Evolutionary conservation across 2,113 vertebrate species (phyloP).

Genomic region (Pseudopodoces humilis): DNA sequence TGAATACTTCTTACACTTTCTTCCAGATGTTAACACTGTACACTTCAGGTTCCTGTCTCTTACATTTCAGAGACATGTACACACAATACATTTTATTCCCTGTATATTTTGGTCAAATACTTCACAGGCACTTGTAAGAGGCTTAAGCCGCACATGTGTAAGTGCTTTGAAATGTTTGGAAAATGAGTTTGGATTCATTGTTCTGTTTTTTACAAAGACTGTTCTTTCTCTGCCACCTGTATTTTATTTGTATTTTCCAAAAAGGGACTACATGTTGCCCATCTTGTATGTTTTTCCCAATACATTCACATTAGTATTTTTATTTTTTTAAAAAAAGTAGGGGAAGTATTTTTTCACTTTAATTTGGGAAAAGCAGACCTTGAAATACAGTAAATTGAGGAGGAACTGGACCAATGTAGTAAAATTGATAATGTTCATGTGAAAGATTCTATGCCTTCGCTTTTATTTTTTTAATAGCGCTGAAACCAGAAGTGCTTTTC

Average conservation of each 20-base stretch:
- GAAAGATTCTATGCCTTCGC: not conserved
- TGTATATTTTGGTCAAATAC: not conserved
- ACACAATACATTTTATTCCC: not conserved
- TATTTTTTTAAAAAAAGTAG: not conserved
- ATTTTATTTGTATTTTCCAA: not conserved
- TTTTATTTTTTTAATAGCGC: not conserved
- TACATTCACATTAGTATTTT: accelerated
- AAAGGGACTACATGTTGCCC: not conserved
- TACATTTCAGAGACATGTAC: not conserved
- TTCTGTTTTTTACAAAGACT: not conserved
- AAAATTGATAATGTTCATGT: not conserved
- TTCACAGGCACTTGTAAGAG: not conserved
- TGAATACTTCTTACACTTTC: not conserved
- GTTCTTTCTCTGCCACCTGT: not conserved
- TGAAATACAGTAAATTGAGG: not conserved
- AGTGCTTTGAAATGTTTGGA: not conserved
- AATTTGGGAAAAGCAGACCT: not conserved
- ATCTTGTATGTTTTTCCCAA: not conserved
- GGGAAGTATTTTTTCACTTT: not conserved
- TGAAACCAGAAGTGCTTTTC: not conserved
- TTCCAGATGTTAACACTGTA: not conserved
- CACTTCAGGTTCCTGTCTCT: not conserved
- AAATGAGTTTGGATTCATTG: not conserved
- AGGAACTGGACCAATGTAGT: not conserved
- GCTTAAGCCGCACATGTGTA: not conserved